Base-by-base conservation (phyloP, 2,113 vertebrate genomes). In the Petroica traversi region DNA sequence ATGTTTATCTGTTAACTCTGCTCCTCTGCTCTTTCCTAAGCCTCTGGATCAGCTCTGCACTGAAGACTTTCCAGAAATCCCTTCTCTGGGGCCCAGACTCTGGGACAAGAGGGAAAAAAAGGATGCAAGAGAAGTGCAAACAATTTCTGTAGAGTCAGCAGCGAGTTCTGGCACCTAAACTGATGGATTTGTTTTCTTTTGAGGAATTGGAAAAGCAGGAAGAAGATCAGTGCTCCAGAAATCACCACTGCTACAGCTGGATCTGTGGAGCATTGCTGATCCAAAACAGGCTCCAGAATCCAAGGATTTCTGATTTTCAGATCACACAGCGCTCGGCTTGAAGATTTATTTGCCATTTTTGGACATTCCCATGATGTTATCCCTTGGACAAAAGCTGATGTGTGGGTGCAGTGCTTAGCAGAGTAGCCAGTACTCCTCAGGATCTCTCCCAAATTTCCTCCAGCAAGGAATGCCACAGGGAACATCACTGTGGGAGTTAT, bases 181-280 rank as follows among this genome's bases (percentile, higher is more conserved):
- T 24, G 36, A 58, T 22, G 11, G 52, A 26, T 49, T 92, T 94
- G 91, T 94, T 95, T 95, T 82, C 93, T 94, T 95, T 49, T 89
- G 74, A 94, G 87, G 91, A 85, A 49, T 0, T 52, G 71, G 57
- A 78, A 81, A 58, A 87, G 95, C 91, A 91, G 93, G 91, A 93
- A 93, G 36, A 2, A 0, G 33, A 68, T 91, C 77, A 94, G 91
- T 52, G 66, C 77, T 86, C 62, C 14, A 82, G 91, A 77, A 78
- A 91, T 22, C 78, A 85, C 2, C 48, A 31, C 25, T 26, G 48
- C 55, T 66, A 45, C 86, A 85, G 93, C 91, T 89, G 94, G 58
- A 52, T 48, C 87, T 3, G 0, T 11, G 40, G 62, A 84, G 85
- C 28, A 0, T 2, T 63, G 71, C 91, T 81, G 62, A 78, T 34